phyloP scores from a whole-genome alignment of 2,888 invertebrate species.

The Coelopa pilipes region DNA sequence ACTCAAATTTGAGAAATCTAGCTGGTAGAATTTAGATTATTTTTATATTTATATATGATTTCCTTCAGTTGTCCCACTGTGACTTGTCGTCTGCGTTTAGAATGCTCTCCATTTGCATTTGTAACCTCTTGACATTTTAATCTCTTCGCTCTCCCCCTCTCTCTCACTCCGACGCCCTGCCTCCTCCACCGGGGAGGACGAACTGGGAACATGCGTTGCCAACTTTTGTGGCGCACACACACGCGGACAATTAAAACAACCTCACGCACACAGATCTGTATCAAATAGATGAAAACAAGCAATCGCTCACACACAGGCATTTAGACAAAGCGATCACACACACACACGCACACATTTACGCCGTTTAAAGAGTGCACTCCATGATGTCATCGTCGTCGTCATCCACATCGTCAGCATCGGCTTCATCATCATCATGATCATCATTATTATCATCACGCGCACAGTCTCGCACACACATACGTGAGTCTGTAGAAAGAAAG shows the following conservation, averaged over 20 bases:
- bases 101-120: too few relatives aligned
- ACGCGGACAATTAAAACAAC: neutral
- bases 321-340: too few relatives aligned
- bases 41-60: too few relatives aligned
- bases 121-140: neutral
- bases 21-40: too few relatives aligned
- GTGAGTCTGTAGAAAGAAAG: neutral
- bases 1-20: too few relatives aligned
- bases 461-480: neutral
- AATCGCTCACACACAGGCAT: too few relatives aligned
- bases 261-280: neutral
- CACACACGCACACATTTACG: too few relatives aligned
- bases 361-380: neutral
- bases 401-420: slow-evolving; percentile 1
- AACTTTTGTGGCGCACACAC: neutral
- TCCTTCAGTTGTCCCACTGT: too few relatives aligned
- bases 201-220: neutral
- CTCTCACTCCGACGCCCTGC: too few relatives aligned
- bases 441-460: neutral
- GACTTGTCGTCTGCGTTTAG: too few relatives aligned
- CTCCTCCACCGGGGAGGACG: neutral
- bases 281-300: too few relatives aligned
- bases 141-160: too few relatives aligned
- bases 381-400: slow-evolving; percentile 26
- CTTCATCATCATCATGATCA: neutral